These are phyloP conservation scores for Micrasema minimum DNA, from an alignment of 1,140 invertebrate species.

Conservation along the genomic window DNA sequence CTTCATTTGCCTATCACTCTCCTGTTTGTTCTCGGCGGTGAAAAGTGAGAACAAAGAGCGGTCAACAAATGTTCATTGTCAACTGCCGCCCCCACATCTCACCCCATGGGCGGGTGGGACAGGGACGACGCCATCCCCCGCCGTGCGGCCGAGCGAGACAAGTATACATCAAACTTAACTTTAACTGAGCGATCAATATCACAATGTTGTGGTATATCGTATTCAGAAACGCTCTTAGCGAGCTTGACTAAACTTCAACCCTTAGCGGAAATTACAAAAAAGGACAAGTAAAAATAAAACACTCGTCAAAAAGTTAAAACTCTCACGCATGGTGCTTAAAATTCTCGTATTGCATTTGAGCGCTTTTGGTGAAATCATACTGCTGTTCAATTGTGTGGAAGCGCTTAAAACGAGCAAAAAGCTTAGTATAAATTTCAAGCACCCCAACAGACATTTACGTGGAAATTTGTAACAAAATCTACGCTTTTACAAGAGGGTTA, in stretches of 20 bases:
- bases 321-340: too few relatives aligned
- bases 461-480: not conserved
- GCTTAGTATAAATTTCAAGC: constrained; percentile 12
- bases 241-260: constrained; percentile 21
- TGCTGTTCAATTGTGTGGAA: too few relatives aligned
- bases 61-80: constrained; percentile 39
- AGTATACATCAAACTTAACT: constrained; percentile 35
- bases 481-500: too few relatives aligned
- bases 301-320: too few relatives aligned
- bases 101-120: not conserved
- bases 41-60: constrained; percentile 31
- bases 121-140: not conserved
- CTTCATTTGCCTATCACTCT: constrained; percentile 16
- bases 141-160: constrained; percentile 20
- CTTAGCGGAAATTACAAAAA: too few relatives aligned
- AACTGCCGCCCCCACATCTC: not conserved
- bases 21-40: constrained; percentile 19
- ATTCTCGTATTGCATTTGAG: too few relatives aligned
- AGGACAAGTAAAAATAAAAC: too few relatives aligned
- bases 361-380: too few relatives aligned
- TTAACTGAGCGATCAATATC: constrained; percentile 44
- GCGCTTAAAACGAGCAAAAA: not conserved
- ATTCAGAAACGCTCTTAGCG: constrained; percentile 37
- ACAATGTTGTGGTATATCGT: constrained; percentile 44
- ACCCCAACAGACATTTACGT: not conserved